Percentiles rank a stretch among this genome's conserved stretches.
Evolutionary conservation across 2,113 vertebrate genomes (phyloP).

Genomic region (Ondatra zibethicus): DNA sequence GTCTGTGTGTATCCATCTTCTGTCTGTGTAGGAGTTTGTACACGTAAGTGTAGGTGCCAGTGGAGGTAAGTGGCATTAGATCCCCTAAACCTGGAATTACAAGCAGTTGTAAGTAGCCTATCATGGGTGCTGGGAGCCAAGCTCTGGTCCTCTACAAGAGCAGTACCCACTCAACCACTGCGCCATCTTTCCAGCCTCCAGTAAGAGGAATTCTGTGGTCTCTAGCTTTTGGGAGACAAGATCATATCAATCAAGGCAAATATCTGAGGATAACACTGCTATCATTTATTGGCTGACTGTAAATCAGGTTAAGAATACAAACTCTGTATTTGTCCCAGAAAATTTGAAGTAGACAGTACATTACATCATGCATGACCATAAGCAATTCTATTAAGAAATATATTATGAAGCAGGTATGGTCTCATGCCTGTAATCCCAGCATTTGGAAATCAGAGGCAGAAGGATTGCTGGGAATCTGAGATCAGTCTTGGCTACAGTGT

Average conservation of each 20-base stretch:
- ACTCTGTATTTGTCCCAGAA: background rate
- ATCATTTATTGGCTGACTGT: background rate
- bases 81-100: background rate
- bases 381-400: slow-evolving; percentile 10
- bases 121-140: background rate
- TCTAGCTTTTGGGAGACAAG: background rate
- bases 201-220: background rate
- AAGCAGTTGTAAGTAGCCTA: background rate
- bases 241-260: background rate
- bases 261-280: background rate
- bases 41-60: background rate
- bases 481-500: background rate
- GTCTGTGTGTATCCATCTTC: background rate
- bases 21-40: background rate
- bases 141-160: background rate
- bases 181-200: background rate
- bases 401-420: background rate
- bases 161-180: background rate
- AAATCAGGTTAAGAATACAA: background rate
- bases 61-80: background rate
- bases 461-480: background rate
- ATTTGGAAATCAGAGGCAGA: background rate
- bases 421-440: background rate
- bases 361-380: background rate
- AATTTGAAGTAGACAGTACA: background rate